Base-by-base conservation (phyloP, 1,140 invertebrate species). In the Eueides isabella region DNA sequence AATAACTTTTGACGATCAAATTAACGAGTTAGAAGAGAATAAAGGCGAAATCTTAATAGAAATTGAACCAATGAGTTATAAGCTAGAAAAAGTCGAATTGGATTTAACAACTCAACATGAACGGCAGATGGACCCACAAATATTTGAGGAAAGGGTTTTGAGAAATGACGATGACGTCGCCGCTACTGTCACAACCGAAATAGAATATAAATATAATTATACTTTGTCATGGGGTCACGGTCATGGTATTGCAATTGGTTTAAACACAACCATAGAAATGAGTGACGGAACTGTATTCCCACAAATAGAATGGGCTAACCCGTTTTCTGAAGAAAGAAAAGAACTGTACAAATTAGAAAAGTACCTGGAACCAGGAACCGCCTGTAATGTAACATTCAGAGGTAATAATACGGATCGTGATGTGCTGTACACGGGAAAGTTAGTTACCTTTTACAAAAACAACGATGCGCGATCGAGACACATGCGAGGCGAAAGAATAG, bases 41-140 rank as follows among this genome's bases (percentile, higher is more conserved):
- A 94, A 94, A 11, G 97, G 97, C 1, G 96, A 98, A 82, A 94
- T 97, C 31, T 89, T 98, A 2, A 94, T 97, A 0, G 97, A 97
- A 89, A 95, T 95, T 0, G 97, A 97, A 87, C 96, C 97, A 6
- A 94, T 95, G 19, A 94, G 93, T 67, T 98, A 98, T 84, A 96
- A 97, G 84, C 83, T 98, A 74, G 95, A 92, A 41, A 89, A 94
- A 41, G 94, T 97, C 1, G 95, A 95, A 73, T 93, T 96, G 64
- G 95, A 96, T 75, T 85, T 93, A 67, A 84, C 85, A 63, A 95
- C 95, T 61, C 94, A 94, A 71, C 94, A 94, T 26, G 89, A 94
- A 2, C 94, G 94, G 31, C 93, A 94, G 48, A 80, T 71, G 0
- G 93, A 94, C 44, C 86, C 92, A 1, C 89, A 89, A 64, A 87